phyloP scores from a whole-genome alignment of 2,888 invertebrate genomes.

The Calameuta idolon region DNA sequence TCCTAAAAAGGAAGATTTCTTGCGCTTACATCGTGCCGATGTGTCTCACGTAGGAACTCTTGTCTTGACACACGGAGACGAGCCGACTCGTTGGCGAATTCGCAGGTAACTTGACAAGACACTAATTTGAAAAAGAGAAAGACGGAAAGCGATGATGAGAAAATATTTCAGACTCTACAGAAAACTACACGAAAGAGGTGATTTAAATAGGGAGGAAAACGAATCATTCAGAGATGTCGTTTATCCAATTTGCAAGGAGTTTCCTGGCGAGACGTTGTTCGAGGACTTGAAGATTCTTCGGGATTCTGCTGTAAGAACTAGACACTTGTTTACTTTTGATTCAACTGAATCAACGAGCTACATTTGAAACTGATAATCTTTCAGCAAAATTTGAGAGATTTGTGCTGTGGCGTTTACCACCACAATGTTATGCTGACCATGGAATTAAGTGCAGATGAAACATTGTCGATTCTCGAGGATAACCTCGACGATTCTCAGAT shows the following conservation, averaged over 20 bases:
- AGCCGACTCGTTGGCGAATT: constrained; percentile 67
- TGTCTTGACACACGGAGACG: constrained; percentile 69
- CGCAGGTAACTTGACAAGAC: constrained; percentile 46
- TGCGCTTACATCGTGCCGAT: constrained; percentile 56
- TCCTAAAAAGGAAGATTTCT: constrained; percentile 68
- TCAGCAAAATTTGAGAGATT: constrained; percentile 57
- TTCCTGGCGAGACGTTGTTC: constrained; percentile 55
- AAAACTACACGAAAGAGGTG: constrained; percentile 55
- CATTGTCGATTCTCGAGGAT: constrained; percentile 57
- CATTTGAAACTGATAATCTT: background rate
- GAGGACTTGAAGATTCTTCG: constrained; percentile 52
- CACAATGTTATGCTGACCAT: constrained; percentile 60
- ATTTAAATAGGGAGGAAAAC: constrained; percentile 48
- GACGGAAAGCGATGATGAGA: background rate
- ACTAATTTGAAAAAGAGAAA: background rate
- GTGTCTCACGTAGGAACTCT: constrained; percentile 67
- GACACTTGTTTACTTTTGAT: no score
- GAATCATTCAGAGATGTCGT: constrained; percentile 55
- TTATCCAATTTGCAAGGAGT: constrained; percentile 55
- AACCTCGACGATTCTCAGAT: constrained; percentile 59
- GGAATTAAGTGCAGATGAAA: constrained; percentile 59
- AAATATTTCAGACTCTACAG: constrained; percentile 50
- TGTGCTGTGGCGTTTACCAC: constrained; percentile 58
- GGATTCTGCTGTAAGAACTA: constrained; percentile 53
- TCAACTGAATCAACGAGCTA: background rate